Percentiles rank a stretch among this genome's conserved stretches.
Conservation (phyloP, 2,888 invertebrate species). For the Calameuta filiformis region DNA sequence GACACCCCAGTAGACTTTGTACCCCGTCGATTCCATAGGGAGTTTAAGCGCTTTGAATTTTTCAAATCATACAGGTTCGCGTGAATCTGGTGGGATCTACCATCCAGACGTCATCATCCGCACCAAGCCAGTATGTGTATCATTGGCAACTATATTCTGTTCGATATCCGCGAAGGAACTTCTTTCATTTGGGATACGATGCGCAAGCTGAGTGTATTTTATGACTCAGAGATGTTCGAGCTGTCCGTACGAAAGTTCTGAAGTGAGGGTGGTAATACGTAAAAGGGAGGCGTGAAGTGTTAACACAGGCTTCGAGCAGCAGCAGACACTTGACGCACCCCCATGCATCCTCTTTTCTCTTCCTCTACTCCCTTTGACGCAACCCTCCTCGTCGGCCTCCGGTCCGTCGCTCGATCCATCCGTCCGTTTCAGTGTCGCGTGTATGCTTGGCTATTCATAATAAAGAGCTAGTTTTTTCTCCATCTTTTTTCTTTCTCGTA, state of each 20-base stretch:
- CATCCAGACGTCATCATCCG: neutral
- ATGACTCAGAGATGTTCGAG: slow-evolving; percentile 39
- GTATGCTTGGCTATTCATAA: slow-evolving; percentile 17
- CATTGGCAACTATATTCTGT: neutral
- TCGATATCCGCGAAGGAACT: slow-evolving; percentile 12
- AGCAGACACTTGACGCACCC: slow-evolving; percentile 48
- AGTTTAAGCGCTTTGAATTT: neutral
- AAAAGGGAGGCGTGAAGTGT: slow-evolving; percentile 56
- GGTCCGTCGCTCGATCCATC: neutral
- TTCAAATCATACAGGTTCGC: neutral
- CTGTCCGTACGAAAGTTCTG: slow-evolving; percentile 40
- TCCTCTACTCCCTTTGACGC: slow-evolving; percentile 18
- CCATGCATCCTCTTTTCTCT: slow-evolving; percentile 21
- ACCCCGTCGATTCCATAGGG: neutral
- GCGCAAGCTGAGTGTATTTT: slow-evolving; percentile 23
- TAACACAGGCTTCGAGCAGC: slow-evolving; percentile 47
- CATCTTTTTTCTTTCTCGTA: slow-evolving; percentile 15
- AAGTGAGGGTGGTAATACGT: slow-evolving; percentile 46
- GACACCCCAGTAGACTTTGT: too few relatives aligned
- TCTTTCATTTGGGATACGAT: slow-evolving; percentile 25
- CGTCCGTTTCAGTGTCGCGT: slow-evolving; percentile 4
- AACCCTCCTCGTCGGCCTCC: slow-evolving; percentile 11
- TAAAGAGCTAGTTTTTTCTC: slow-evolving; percentile 17
- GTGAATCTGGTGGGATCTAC: too few relatives aligned
- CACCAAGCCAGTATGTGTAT: neutral